Evolutionary conservation across 1,140 invertebrate genomes (phyloP).

Genomic region (Neodiprion fabricii): DNA sequence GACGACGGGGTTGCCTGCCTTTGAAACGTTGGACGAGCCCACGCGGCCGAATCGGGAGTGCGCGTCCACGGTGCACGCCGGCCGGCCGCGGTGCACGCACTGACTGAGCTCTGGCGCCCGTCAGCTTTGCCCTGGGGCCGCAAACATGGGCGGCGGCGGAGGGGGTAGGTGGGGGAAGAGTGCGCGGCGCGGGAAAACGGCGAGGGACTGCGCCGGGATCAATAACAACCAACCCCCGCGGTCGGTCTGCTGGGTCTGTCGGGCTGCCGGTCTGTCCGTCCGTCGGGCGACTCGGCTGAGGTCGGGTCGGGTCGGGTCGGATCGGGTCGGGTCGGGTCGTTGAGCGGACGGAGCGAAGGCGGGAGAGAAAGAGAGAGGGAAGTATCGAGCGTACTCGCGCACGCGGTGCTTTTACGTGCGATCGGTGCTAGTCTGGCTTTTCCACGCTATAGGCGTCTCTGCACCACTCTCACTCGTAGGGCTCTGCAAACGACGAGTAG

Average conservation of each 20-base stretch:
- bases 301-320: conserved; percentile 1
- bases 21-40: neutral
- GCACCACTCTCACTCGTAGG: no score
- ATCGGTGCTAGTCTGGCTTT: no score
- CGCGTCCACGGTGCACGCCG: conserved; percentile 43
- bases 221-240: conserved; percentile 6
- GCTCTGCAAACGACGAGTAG: no score
- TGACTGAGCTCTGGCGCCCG: conserved; percentile 30
- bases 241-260: neutral
- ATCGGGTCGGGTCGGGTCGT: neutral
- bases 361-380: neutral
- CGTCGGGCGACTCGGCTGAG: neutral
- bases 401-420: no score
- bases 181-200: conserved; percentile 13
- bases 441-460: no score
- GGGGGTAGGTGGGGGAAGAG: conserved; percentile 24
- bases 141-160: conserved; percentile 1
- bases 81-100: conserved; percentile 52
- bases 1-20: conserved; percentile 1
- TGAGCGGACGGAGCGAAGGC: neutral
- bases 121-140: neutral
- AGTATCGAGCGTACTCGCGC: neutral
- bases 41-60: conserved; percentile 17
- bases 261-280: neutral
- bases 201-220: neutral